Evolutionary conservation across 2,797 vertebrate genomes (phyloP), one percentile per base, ranked within the genome.

Genomic region (Anniella stebbinsi): DNA sequence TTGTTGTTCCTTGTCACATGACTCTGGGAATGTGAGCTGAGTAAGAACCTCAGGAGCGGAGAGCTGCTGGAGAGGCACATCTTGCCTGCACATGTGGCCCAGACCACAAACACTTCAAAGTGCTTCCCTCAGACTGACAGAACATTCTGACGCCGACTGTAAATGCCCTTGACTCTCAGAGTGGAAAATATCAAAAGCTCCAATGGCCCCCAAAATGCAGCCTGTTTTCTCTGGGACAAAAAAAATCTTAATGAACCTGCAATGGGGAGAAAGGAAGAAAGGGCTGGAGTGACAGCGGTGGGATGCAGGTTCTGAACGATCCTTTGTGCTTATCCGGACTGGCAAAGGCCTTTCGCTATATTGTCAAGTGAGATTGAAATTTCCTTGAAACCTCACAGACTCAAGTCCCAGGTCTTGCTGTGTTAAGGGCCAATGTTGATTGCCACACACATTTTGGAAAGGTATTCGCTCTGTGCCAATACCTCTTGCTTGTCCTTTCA

Each of bases 51-150:
- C 94, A 85, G 94, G 95, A 96, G 91, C n/a, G 18, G 73, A 41
- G 66, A 78, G 75, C 83, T 80, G 84, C 92, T 84, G 3, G 92
- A 96, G 95, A 93, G 3, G 95, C 98, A 99, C 99, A 99, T 99
- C 98, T 99, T 99, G 99, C 98, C 95, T 98, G 98, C 99, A 99
- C 98, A 99, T 99, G 99, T 99, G 98, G 98, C 96, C 96, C 95
- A 98, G 97, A 98, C 98, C 98, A 96, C 98, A 98, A 98, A 98
- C 97, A 98, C 98, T 98, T 99, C 98, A 99, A 99, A 99, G 98
- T 98, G 97, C 97, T 98, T 98, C 97, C 97, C 97, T 98, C 98
- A 98, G 98, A 99, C 98, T 98, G 98, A 98, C 97, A 97, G 97
- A 98, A 97, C 97, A 98, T 98, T 97, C 98, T 98, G 99, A 99